Evolutionary conservation across 2,113 vertebrate genomes (phyloP), one percentile per base, ranked within the genome.

Genomic region (Ceyx cyanopectus): DNA sequence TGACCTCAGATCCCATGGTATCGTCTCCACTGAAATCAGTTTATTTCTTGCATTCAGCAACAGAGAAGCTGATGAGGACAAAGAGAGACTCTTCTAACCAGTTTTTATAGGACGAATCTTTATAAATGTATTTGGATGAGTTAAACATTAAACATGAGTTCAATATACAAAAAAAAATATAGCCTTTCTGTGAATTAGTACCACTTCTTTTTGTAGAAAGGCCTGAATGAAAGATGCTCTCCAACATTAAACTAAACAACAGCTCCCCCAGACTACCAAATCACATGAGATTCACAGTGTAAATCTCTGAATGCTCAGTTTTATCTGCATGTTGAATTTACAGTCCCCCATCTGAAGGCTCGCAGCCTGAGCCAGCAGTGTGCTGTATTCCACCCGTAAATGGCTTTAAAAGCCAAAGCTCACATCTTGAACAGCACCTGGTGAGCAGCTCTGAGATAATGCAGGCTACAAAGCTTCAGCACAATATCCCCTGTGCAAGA

Each of bases 311-410:
- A 48, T 37, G 63, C 79, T 85, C 61, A 37, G 63, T 41, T 65
- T 50, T 24, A 67, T 74, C 89, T 91, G 60, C 26, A 8, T 27
- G 66, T 76, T 91, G 91, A 68, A 73, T 89, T 86, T 72, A 67
- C 73, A 90, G 40, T 34, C 79, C 50, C 70, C 30, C 37, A 14
- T 32, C 46, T 37, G n/a, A 75, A 81, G 67, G 73, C 86, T 58
- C 5, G 6, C 63, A 73, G 88, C 48, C 81, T 50, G 9, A 65
- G 82, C 90, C 54, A 63, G 89, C 73, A 90, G 41, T 14, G 76
- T 63, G 81, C 87, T 85, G 32, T 70, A 62, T 93, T 94, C 87
- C 85, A 91, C 79, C 92, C 68, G 14, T 66, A 87, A 95, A 90
- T 8, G 53, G 85, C 65, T 85, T 83, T 85, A 70, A 50, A 89